Base-by-base conservation (phyloP, 2,797 vertebrate genomes). In the Molothrus ater region DNA sequence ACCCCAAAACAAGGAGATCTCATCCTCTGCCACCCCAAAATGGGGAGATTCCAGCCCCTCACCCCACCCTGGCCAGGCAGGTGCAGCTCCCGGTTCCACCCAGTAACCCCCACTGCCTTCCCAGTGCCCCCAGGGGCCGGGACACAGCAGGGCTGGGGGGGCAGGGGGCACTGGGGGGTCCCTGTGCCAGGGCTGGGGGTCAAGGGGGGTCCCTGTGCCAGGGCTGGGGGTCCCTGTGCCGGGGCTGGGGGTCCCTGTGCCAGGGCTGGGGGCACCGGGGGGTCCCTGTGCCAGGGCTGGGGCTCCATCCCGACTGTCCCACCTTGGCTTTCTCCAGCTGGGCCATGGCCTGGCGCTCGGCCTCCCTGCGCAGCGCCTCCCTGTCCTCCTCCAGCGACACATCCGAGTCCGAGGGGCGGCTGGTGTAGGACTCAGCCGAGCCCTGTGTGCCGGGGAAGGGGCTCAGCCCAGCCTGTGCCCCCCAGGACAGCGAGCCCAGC, bases 321-420 rank as follows among this genome's bases (percentile, higher is more conserved):
- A 99, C 99, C 99, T 99, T 99, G 93, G 99, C 99, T 97, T 99
- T 99, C 97, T 99, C 99, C 11, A 99, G 99, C 78, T 99, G 99
- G 12, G 99, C 99, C 89, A 99, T 97, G 32, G 99, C 99, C 98
- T 99, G 99, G 94, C 99, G 98, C 97, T 99, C 99, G 2, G 99
- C 99, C 94, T 99, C 99, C 95, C 99, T 99, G 96, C 98, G 98
- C 97, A 99, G 97, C 31, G 99, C 99, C 95, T 99, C 99, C 2
- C 99, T 98, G 85, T 99, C 99, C 96, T 99, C 99, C 97, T 99
- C 99, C 98, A 99, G 98, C 50, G 99, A 99, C 91, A 99, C 99
- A 5, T 99, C 99, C 1, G 99, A 99, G 97, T 99, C 99, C 6
- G 99, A 99, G 4, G 99, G 99, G 68, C 99, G 98, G 97, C 99